These are phyloP conservation scores for Reticulitermes lucifugus DNA, from an alignment of 2,888 invertebrate genomes.

Conservation along the genomic window DNA sequence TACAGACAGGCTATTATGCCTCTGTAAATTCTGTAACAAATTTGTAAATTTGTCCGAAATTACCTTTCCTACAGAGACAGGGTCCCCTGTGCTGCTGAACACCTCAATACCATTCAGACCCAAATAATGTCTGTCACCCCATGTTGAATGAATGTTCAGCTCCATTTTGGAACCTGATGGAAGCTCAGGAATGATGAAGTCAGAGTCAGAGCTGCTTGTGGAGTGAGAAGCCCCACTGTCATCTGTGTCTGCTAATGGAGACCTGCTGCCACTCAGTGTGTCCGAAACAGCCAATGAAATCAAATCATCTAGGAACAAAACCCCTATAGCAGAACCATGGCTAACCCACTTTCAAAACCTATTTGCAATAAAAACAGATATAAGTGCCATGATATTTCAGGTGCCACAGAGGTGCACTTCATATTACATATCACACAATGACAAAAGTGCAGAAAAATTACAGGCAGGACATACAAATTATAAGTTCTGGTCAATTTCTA, in stretches of 20 bases:
- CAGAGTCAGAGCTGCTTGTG: conserved; percentile 55
- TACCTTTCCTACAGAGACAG: conserved; percentile 73
- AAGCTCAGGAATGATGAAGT: conserved; percentile 81
- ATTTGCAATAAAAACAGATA: neutral
- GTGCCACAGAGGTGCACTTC: too few species aligned
- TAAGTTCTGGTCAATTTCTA: too few species aligned
- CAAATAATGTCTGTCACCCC: conserved; percentile 85
- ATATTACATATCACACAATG: too few species aligned
- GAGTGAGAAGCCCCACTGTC: neutral
- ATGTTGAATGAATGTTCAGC: conserved; percentile 77
- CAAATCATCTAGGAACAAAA: conserved; percentile 2
- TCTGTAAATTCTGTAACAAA: neutral
- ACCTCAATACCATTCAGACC: conserved; percentile 84
- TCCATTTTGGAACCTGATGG: conserved; percentile 76
- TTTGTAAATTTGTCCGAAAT: too few species aligned
- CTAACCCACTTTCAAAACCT: neutral
- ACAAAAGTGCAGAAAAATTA: too few species aligned
- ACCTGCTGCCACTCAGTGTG: neutral
- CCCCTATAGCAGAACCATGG: too few species aligned
- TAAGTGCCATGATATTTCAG: too few species aligned
- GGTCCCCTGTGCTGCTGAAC: conserved; percentile 73
- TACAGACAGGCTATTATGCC: too few species aligned
- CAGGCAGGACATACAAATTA: too few species aligned
- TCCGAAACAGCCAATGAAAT: conserved; percentile 7
- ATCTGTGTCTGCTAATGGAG: conserved; percentile 12